These are phyloP conservation scores for Hydropsyche tenuis DNA, from an alignment of 1,140 invertebrate species.

Conservation along the genomic window DNA sequence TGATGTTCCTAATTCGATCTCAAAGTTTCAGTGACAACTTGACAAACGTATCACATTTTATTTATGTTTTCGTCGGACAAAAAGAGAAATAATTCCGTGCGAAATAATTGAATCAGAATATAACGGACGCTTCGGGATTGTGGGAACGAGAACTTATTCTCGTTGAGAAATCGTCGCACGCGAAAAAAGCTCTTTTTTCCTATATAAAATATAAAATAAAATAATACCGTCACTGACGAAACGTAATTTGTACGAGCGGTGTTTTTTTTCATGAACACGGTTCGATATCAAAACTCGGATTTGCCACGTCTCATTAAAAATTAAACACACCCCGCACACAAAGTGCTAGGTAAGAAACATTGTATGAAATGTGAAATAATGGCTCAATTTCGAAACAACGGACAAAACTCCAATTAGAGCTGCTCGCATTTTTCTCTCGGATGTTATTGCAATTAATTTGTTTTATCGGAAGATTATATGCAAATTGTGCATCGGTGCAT, in stretches of 20 bases:
- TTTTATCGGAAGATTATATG: conserved; percentile 1
- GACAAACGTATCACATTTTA: conserved; percentile 22
- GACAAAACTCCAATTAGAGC: too few species aligned
- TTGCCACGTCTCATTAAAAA: not conserved
- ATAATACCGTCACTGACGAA: too few species aligned
- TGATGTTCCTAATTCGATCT: conserved; percentile 8
- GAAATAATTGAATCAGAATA: conserved; percentile 17
- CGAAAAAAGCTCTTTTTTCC: too few species aligned
- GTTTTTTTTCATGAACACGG: too few species aligned
- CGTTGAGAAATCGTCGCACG: not conserved
- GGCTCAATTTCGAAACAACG: conserved; percentile 5
- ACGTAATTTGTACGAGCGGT: too few species aligned
- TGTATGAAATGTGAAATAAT: not conserved
- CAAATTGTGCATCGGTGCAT: not conserved
- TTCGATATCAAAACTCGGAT: too few species aligned
- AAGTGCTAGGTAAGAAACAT: too few species aligned
- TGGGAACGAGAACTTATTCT: conserved; percentile 14
- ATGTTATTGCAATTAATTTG: conserved; percentile 11
- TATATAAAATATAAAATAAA: too few species aligned
- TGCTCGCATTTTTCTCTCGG: not conserved
- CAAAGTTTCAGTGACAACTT: not conserved
- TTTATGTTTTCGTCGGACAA: conserved; percentile 14
- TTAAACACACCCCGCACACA: not conserved
- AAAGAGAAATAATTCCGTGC: conserved; percentile 16
- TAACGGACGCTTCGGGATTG: conserved; percentile 14